Evolutionary conservation across 2,888 invertebrate genomes (phyloP), one percentile per base, ranked within the genome.

Genomic region (Cephus sareptanus): DNA sequence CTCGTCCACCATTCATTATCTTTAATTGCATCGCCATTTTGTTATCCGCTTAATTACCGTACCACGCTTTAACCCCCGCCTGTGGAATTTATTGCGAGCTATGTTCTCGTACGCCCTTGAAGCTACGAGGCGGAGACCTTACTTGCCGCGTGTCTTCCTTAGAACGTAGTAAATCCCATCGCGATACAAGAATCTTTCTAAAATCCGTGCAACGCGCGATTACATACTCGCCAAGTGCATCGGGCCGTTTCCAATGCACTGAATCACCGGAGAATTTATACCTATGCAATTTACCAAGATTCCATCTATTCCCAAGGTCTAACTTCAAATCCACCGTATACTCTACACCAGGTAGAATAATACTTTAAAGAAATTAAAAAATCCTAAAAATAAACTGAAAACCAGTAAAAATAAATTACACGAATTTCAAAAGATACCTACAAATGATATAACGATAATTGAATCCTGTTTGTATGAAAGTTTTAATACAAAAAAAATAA

Each of bases 21-120:
- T 81, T 79, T 80, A 83, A 83, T 83, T 81, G 80, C 81, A 82
- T 81, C 81, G 82, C 80, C 75, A 81, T 81, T 81, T 79, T 80
- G 81, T 81, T 79, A 79, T 80, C 79, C 76, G 78, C 73, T 75
- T 70, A 33, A 73, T 74, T 35, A 74, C 35, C 74, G 34, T 35
- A 35, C 34, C 34, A 30, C 35, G 34, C 23, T 34, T 74, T 74
- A 34, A 31, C 74, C 74, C 37, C 74, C 35, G 15, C 15, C 1
- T 71, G 31, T 1, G 71, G 71, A 34, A 74, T 74, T 74, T 74
- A 74, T 34, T 74, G 74, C 30, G 11, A 37, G 34, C 11, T 56
- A 35, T 13, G 35, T 35, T 74, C n/a, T 13, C 13, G 35, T 31
- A 30, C 74, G 34, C 33, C 15, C 74, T 30, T 56, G 23, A 56